A percentile compares a stretch with the other conserved stretches of the same genome.
Evolutionary conservation across 1,140 invertebrate genomes (phyloP).

Genomic region (Aphis gossypii): DNA sequence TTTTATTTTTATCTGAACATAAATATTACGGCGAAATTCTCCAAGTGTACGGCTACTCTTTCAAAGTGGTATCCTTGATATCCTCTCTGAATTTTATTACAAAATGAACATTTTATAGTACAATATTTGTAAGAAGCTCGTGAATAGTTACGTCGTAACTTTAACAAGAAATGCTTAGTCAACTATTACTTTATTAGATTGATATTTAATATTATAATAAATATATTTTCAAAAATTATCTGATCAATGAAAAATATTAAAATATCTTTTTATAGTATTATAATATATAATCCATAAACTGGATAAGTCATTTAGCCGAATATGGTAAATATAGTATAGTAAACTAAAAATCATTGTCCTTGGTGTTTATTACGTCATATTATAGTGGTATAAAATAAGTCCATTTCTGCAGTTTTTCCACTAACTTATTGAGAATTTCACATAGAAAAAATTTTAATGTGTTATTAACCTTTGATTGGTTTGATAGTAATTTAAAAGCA

Average conservation of each 20-base stretch:
- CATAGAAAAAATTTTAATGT: not conserved
- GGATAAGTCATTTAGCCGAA: not conserved
- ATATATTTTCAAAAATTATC: not conserved
- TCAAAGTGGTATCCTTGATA: not conserved
- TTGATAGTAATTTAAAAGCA: not conserved
- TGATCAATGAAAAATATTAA: not conserved
- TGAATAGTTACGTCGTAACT: not conserved
- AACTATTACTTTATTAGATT: not conserved
- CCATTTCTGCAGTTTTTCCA: not conserved
- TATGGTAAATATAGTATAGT: not conserved
- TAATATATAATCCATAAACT: not conserved
- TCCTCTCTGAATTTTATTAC: not conserved
- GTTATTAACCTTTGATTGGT: not conserved
- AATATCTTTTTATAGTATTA: not conserved
- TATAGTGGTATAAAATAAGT: not conserved
- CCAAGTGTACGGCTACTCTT: not conserved
- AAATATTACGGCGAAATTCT: slow-evolving; percentile 1
- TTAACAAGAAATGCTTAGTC: not conserved
- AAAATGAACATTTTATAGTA: not conserved
- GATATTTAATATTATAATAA: not conserved
- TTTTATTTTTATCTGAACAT: slow-evolving; percentile 13
- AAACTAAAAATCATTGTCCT: not conserved
- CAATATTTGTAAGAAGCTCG: not conserved
- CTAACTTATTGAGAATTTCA: not conserved
- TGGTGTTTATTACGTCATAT: not conserved